phyloP scores from a whole-genome alignment of 2,113 vertebrate genomes.

The Myotis lucifugus region DNA sequence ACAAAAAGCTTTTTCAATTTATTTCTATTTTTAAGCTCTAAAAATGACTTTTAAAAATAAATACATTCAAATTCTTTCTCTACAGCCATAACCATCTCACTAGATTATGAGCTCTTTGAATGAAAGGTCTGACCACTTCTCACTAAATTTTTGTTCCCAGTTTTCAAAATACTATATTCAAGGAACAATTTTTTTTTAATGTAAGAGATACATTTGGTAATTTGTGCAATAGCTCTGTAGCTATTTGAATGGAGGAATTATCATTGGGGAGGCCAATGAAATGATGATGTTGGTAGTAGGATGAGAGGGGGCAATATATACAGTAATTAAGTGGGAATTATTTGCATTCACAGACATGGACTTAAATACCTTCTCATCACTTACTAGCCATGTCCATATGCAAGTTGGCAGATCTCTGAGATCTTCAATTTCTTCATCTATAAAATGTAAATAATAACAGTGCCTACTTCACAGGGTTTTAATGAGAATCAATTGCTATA shows the following conservation, averaged over 20 bases:
- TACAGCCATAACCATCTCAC: neutral
- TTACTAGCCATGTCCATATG: neutral
- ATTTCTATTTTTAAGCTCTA: conserved; percentile 45
- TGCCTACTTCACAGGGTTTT: neutral
- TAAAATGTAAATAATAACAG: conserved; percentile 17
- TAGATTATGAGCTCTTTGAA: neutral
- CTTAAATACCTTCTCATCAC: neutral
- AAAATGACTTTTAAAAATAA: conserved; percentile 13
- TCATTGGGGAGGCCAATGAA: neutral
- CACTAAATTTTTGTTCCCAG: neutral
- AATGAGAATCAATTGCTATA: neutral
- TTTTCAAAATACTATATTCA: neutral
- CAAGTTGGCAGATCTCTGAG: neutral
- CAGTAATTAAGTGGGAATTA: neutral
- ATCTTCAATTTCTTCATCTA: conserved; percentile 2
- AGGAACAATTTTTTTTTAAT: neutral
- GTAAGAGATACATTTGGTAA: neutral
- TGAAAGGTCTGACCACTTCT: neutral
- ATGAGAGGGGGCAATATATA: neutral
- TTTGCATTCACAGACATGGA: neutral
- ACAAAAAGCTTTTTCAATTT: conserved; percentile 29
- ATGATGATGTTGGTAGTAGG: neutral
- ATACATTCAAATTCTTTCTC: conserved; percentile 13
- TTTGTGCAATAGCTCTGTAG: neutral
- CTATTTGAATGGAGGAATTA: neutral